These are phyloP conservation scores for Drosophila lutescens DNA, from an alignment of 2,888 invertebrate genomes.

Conservation along the genomic window DNA sequence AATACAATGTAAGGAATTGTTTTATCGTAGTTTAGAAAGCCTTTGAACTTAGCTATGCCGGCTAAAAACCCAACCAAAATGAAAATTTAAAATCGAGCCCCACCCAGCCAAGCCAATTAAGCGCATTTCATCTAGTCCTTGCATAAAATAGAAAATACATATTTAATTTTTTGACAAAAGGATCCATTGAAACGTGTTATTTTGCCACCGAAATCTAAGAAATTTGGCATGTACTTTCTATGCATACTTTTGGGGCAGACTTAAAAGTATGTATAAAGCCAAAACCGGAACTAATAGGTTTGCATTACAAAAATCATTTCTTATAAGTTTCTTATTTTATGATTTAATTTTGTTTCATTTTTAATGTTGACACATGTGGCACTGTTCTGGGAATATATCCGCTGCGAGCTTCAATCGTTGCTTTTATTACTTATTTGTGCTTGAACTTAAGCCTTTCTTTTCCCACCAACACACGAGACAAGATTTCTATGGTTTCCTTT, in stretches of 20 bases:
- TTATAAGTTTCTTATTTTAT: constrained; percentile 14
- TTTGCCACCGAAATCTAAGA: constrained; percentile 4
- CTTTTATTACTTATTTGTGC: constrained; percentile 33
- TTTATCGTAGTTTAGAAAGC: constrained; percentile 69
- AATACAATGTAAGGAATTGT: constrained; percentile 58
- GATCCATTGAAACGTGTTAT: background rate
- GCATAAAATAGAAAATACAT: constrained; percentile 1
- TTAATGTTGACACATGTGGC: constrained; percentile 33
- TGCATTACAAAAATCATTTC: constrained; percentile 23
- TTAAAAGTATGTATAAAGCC: constrained; percentile 22
- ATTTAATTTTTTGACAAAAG: background rate
- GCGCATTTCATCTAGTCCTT: constrained; percentile 21
- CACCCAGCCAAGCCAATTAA: constrained; percentile 28
- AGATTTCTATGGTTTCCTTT: constrained; percentile 53
- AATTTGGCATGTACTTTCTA: background rate
- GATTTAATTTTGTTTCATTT: constrained; percentile 5
- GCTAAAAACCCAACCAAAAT: constrained; percentile 53
- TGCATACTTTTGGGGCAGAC: constrained; percentile 31
- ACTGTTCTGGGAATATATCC: constrained; percentile 29
- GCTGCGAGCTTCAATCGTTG: constrained; percentile 40
- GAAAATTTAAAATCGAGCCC: constrained; percentile 19
- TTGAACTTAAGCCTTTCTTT: constrained; percentile 54
- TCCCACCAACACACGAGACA: constrained; percentile 35
- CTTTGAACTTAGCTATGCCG: constrained; percentile 69
- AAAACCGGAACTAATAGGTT: constrained; percentile 9